Evolutionary conservation across 2,113 vertebrate species (phyloP), one percentile per base, ranked within the genome.

Genomic region (Cisticola juncidis): DNA sequence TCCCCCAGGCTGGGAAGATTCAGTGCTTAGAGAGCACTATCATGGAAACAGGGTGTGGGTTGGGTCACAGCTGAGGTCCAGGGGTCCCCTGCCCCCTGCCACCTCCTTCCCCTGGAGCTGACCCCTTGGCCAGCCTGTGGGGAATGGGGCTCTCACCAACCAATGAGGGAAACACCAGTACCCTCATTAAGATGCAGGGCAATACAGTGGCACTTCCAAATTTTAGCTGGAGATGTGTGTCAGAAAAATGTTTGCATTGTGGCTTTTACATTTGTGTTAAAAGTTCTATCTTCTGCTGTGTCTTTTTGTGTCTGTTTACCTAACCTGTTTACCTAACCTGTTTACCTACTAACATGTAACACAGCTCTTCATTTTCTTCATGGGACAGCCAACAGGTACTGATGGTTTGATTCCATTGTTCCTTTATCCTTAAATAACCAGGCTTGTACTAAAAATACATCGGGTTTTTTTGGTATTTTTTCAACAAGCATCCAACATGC

Each of bases 21-120:
- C 18, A 9, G 18, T 17, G 24, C 28, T 44, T 61, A 60, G 40
- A 76, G 36, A 76, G n/a, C 14, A 33, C 24, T 45, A 12, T 12
- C 0, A 3, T 24, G 38, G 60, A 44, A 38, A 26, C 0, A 19
- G 0, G 0, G 40, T 17, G 24, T 12, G 33, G 3, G 4, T 53
- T 58, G 60, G 35, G 21, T 66, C 21, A n/a, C 13, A 35, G 81
- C 29, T 68, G 56, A 79, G 21, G 29, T 60, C 20, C 45, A 19
- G 5, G 13, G 8, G 21, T 35, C 26, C 11, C 31, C 45, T 68
- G 44, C 9, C 8, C 7, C 2, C 8, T 1, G 3, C 20, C 51
- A 40, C 51, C 51, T 48, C 36, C 31, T 26, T 86, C 8, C 8
- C 9, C 2, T 1, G 36, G 13, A 56, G 19, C 2, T 42, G 20